phyloP scores from a whole-genome alignment of 1,140 invertebrate genomes.

The Drosophila carrolli region DNA sequence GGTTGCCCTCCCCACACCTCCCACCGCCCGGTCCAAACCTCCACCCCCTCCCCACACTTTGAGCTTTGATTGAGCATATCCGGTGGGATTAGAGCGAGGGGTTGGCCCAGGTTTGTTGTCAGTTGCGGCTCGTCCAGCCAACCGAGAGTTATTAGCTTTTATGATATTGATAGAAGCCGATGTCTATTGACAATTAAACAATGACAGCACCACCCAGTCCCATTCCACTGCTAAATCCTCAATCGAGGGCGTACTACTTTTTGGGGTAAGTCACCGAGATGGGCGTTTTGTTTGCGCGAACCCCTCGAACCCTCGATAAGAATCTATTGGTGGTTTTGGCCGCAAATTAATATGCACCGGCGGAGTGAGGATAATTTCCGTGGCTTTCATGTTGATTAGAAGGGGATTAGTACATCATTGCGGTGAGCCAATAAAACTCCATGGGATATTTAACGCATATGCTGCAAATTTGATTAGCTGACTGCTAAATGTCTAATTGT shows the following conservation, averaged over 20 bases:
- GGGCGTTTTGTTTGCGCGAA: constrained; percentile 61
- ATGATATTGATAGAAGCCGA: constrained; percentile 83
- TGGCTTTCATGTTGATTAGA: constrained; percentile 68
- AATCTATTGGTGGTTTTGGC: constrained; percentile 47
- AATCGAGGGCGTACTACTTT: constrained; percentile 24
- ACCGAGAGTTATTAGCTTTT: constrained; percentile 84
- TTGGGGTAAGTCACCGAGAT: constrained; percentile 53
- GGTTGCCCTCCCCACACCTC: constrained; percentile 42
- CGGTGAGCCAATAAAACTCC: constrained; percentile 56
- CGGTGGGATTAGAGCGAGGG: constrained; percentile 79
- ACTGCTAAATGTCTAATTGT: constrained; percentile 23
- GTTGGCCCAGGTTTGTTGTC: constrained; percentile 61
- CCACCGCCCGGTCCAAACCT: constrained; percentile 21
- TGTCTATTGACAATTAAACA: constrained; percentile 85
- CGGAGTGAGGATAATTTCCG: constrained; percentile 35
- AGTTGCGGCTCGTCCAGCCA: constrained; percentile 60
- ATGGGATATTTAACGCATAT: constrained; percentile 56
- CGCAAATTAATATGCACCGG: constrained; percentile 59
- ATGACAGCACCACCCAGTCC: constrained; percentile 45
- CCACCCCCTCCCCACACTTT: constrained; percentile 53
- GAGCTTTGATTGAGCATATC: constrained; percentile 84
- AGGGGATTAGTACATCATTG: constrained; percentile 68
- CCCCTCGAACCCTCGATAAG: constrained; percentile 38
- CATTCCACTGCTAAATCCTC: constrained; percentile 18
- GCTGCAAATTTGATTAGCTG: constrained; percentile 57